A percentile compares a stretch with the other conserved stretches of the same genome.
Conservation (phyloP, 2,113 vertebrate species). For the Brachirus orientalis region DNA sequence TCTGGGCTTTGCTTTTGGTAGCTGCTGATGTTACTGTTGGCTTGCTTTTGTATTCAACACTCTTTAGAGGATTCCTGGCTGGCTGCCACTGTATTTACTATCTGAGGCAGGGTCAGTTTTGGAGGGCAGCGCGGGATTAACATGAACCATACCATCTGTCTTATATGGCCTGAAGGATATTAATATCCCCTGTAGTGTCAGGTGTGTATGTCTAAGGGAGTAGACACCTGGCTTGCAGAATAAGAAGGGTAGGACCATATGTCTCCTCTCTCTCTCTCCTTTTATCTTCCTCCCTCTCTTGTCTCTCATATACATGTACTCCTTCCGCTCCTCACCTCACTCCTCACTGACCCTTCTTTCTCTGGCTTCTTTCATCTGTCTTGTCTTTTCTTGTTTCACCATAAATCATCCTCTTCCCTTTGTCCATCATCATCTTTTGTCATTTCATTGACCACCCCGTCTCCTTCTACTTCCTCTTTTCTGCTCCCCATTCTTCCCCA, state of each 20-base stretch:
- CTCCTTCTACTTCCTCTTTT: too few relatives aligned
- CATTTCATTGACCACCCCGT: background rate
- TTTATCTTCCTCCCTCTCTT: background rate
- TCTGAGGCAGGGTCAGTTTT: slow-evolving; percentile 57
- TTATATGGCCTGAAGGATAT: slow-evolving; percentile 50
- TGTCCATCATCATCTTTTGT: background rate
- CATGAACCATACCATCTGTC: slow-evolving; percentile 66
- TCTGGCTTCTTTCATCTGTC: background rate
- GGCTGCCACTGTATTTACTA: slow-evolving; percentile 58
- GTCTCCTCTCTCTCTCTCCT: slow-evolving; percentile 48
- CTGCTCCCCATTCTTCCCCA: background rate
- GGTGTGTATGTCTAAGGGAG: slow-evolving; percentile 46
- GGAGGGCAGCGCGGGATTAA: slow-evolving; percentile 59
- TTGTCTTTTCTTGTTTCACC: background rate
- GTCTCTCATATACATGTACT: background rate
- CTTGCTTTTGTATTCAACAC: slow-evolving; percentile 25
- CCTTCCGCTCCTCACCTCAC: background rate
- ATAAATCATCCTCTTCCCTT: background rate
- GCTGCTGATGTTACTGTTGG: background rate
- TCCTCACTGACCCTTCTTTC: slow-evolving; percentile 6
- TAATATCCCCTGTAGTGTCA: slow-evolving; percentile 59
- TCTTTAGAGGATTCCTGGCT: slow-evolving; percentile 33
- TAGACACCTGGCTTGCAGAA: slow-evolving; percentile 72
- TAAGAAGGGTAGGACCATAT: slow-evolving; percentile 72
- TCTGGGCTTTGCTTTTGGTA: background rate